Evolutionary conservation across 2,797 vertebrate species (phyloP).

Genomic region (Phyllotis vaccarum): DNA sequence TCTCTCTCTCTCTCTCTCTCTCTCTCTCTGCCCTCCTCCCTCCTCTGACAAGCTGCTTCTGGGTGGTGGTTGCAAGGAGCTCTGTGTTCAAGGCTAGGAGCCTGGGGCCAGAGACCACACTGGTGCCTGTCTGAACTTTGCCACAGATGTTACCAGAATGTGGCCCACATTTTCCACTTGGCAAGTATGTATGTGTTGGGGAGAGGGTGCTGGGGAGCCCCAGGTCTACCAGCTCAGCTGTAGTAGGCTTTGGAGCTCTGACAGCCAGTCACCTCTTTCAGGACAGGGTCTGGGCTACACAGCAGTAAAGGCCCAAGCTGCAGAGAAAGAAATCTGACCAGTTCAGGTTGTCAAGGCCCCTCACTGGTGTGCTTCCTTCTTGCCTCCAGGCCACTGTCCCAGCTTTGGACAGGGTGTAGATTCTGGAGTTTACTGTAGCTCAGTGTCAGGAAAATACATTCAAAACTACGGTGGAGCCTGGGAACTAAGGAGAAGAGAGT

Average conservation of each 20-base stretch:
- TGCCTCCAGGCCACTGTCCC: not conserved
- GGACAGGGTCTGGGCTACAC: not conserved
- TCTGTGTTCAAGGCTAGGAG: not conserved
- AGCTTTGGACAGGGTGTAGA: not conserved
- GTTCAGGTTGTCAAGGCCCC: not conserved
- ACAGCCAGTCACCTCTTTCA: not conserved
- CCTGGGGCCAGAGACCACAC: not conserved
- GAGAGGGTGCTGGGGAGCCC: not conserved
- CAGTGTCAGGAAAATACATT: not conserved
- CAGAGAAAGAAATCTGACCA: not conserved
- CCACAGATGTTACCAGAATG: not conserved
- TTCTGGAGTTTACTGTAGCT: not conserved
- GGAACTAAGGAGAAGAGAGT: not conserved
- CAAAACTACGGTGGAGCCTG: not conserved
- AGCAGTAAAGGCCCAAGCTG: not conserved
- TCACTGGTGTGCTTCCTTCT: accelerated
- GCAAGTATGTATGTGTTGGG: not conserved
- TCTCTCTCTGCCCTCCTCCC: not conserved
- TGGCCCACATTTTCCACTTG: not conserved
- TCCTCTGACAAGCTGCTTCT: slow-evolving; percentile 70
- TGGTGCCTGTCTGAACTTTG: not conserved
- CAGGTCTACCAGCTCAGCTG: not conserved
- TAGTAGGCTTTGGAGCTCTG: too few relatives aligned
- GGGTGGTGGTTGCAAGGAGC: not conserved
- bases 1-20: too few relatives aligned